Percentiles rank a stretch among this genome's conserved stretches.
Evolutionary conservation across 2,113 vertebrate species (phyloP).

Genomic region (mouse (Mus musculus)): DNA sequence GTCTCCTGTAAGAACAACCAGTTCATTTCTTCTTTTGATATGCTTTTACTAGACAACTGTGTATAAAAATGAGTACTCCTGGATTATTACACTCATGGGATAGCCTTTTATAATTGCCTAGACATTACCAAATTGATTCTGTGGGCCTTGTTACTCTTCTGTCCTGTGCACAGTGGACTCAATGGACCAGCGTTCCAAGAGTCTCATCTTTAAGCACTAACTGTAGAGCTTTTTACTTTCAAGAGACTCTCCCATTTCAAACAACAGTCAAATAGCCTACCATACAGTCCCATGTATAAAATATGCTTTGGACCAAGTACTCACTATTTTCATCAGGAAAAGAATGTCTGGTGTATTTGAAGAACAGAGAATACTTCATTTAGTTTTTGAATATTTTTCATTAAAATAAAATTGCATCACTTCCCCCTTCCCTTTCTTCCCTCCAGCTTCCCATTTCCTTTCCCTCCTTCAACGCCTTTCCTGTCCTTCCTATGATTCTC

Average conservation of each 20-base stretch:
- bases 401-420: not conserved
- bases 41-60: slow-evolving; percentile 11
- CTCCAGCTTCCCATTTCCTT: not conserved
- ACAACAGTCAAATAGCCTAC: not conserved
- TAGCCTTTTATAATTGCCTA: slow-evolving; percentile 48
- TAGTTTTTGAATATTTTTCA: not conserved
- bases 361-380: not conserved
- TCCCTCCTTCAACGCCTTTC: not conserved
- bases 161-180: not conserved
- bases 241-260: slow-evolving; percentile 6
- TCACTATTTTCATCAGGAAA: not conserved
- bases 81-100: not conserved
- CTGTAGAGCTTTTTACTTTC: not conserved
- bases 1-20: not conserved
- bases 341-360: not conserved
- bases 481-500: not conserved
- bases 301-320: not conserved
- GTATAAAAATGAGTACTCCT: slow-evolving; percentile 14
- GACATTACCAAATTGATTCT: slow-evolving; percentile 43
- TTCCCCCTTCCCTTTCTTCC: too few relatives aligned
- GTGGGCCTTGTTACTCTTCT: not conserved
- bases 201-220: not conserved
- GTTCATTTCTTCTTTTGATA: not conserved
- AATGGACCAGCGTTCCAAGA: slow-evolving; percentile 1
- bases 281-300: not conserved